Conservation (phyloP, 92 coral and sea anemone genomes). For the Epizoanthus stellaris region DNA sequence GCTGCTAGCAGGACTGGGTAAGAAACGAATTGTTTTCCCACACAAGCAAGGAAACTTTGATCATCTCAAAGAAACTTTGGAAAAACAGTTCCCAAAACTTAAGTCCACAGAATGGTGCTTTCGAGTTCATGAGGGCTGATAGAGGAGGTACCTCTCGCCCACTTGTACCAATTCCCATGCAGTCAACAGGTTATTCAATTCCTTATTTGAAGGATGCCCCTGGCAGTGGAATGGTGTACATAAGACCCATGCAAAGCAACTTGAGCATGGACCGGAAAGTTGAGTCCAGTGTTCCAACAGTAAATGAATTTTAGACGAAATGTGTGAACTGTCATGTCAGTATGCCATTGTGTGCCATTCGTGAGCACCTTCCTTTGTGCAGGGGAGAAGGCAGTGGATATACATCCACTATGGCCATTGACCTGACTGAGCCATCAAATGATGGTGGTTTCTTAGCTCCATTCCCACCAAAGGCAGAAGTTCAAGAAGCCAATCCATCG, state of each 20-base stretch:
- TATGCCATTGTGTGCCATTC: slow-evolving; percentile 15
- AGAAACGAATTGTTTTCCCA: slow-evolving; percentile 40
- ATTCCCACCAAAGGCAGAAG: slow-evolving; percentile 1
- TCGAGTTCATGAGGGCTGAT: slow-evolving; percentile 20
- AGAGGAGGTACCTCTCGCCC: slow-evolving; percentile 30
- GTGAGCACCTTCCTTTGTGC: slow-evolving; percentile 14
- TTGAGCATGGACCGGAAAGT: background rate
- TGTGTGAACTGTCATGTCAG: slow-evolving; percentile 35
- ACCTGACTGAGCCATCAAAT: slow-evolving; percentile 11
- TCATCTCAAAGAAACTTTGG: slow-evolving; percentile 2
- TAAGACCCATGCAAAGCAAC: slow-evolving; percentile 37
- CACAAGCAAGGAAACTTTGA: slow-evolving; percentile 24
- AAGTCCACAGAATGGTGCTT: slow-evolving; percentile 16
- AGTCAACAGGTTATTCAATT: slow-evolving; percentile 21
- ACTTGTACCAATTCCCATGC: slow-evolving; percentile 33
- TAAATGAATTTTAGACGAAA: slow-evolving; percentile 3
- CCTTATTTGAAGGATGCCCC: slow-evolving; percentile 24
- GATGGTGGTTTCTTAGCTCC: slow-evolving; percentile 3
- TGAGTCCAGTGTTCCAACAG: background rate
- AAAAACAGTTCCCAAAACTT: slow-evolving; percentile 14
- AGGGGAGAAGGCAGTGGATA: slow-evolving; percentile 1
- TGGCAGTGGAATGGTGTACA: slow-evolving; percentile 7
- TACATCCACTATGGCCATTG: slow-evolving; percentile 9
- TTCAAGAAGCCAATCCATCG: slow-evolving; percentile 6
- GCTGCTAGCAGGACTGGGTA: slow-evolving; percentile 31